Evolutionary conservation across 2,888 invertebrate species (phyloP).

Genomic region (Xestia xanthographa): DNA sequence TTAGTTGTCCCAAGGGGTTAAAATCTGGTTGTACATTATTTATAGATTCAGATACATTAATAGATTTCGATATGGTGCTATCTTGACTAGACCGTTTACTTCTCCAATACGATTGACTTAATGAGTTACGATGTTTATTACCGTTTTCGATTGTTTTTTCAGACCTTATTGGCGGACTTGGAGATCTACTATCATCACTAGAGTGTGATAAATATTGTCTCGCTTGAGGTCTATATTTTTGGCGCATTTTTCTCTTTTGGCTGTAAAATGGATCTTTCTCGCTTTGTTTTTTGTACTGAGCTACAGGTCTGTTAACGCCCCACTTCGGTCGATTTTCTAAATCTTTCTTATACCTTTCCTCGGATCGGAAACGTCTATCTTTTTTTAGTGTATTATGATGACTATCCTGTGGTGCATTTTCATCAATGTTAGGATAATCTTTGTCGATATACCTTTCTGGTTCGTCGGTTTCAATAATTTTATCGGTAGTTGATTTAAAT

Average conservation of each 20-base stretch:
- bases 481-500: constrained; percentile 76
- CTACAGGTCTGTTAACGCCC: constrained; percentile 94
- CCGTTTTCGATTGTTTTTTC: constrained; percentile 83
- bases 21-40: constrained; percentile 88
- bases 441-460: constrained; percentile 86
- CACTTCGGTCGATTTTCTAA: constrained; percentile 93
- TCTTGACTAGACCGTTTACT: constrained; percentile 86
- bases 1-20: constrained; percentile 88
- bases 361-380: constrained; percentile 89
- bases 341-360: constrained; percentile 90
- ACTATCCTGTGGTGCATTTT: constrained; percentile 88
- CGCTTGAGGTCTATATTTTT: constrained; percentile 91
- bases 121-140: constrained; percentile 84
- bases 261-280: constrained; percentile 96
- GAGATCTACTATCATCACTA: constrained; percentile 91
- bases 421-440: constrained; percentile 88
- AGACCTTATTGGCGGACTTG: constrained; percentile 87
- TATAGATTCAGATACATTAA: constrained; percentile 72
- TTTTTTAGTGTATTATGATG: constrained; percentile 88
- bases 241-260: constrained; percentile 92
- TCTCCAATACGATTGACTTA: constrained; percentile 89
- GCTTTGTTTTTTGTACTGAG: constrained; percentile 96
- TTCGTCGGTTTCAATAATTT: constrained; percentile 82
- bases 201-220: constrained; percentile 90
- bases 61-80: constrained; percentile 76